These are phyloP conservation scores for Leptopilina myrica DNA, from an alignment of 2,888 invertebrate species.

Conservation along the genomic window DNA sequence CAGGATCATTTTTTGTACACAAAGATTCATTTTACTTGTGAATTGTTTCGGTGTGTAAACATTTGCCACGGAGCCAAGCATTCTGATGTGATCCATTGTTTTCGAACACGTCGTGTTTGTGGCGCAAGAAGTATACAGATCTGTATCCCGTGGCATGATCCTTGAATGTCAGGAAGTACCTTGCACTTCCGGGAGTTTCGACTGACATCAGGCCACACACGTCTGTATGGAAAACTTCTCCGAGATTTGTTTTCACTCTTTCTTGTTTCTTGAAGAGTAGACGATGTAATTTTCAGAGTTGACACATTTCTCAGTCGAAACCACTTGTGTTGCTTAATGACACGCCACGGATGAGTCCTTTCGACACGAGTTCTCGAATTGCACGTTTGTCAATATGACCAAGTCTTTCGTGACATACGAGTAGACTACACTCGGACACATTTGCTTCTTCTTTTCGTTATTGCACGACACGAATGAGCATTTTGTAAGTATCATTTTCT, in stretches of 20 bases:
- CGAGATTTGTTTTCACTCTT: slow-evolving; percentile 34
- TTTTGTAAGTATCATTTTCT: not conserved
- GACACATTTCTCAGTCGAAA: slow-evolving; percentile 47
- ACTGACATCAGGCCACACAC: slow-evolving; percentile 51
- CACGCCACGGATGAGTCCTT: slow-evolving; percentile 34
- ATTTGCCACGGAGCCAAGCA: slow-evolving; percentile 49
- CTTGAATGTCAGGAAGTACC: slow-evolving; percentile 50
- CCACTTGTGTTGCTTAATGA: slow-evolving; percentile 32
- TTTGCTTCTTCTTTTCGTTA: slow-evolving; percentile 42
- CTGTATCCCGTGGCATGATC: slow-evolving; percentile 47
- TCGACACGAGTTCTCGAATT: slow-evolving; percentile 36
- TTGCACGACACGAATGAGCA: slow-evolving; percentile 29
- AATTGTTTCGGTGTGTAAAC: slow-evolving; percentile 44
- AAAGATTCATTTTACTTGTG: slow-evolving; percentile 43
- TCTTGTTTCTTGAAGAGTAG: slow-evolving; percentile 41
- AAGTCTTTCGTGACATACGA: slow-evolving; percentile 45
- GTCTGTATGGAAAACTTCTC: slow-evolving; percentile 48
- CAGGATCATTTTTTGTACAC: slow-evolving; percentile 44
- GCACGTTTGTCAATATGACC: slow-evolving; percentile 43
- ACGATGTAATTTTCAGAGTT: slow-evolving; percentile 45
- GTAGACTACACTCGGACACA: not conserved
- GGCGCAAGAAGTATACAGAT: slow-evolving; percentile 46
- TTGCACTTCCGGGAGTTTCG: slow-evolving; percentile 47
- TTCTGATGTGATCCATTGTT: slow-evolving; percentile 46
- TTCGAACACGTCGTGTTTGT: slow-evolving; percentile 48